phyloP scores from a whole-genome alignment of 2,888 invertebrate species.

The Argyresthia goedartella region DNA sequence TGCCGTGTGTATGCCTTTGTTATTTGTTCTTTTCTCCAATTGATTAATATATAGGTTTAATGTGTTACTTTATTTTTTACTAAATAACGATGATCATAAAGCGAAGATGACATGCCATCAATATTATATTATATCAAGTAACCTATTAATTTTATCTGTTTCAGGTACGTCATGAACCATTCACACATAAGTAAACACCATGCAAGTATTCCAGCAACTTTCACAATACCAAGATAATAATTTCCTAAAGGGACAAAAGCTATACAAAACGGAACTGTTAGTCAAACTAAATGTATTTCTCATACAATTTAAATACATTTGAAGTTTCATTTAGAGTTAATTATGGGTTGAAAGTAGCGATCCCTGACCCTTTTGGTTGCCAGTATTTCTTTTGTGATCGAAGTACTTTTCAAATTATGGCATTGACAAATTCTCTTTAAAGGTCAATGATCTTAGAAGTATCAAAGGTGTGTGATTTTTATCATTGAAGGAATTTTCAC shows the following conservation, averaged over 20 bases:
- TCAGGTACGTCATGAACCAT: constrained; percentile 2
- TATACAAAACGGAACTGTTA: constrained; percentile 8
- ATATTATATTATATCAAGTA: not conserved
- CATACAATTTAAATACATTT: constrained; percentile 22
- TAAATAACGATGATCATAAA: not conserved
- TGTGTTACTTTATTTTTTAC: too few species aligned
- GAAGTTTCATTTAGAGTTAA: constrained; percentile 50
- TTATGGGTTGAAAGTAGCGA: constrained; percentile 40
- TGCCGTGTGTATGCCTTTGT: too few species aligned
- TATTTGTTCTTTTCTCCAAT: too few species aligned
- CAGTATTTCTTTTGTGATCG: constrained; percentile 12
- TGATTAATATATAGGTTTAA: too few species aligned
- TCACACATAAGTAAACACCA: not conserved
- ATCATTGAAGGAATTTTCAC: too few species aligned
- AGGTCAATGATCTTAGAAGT: too few species aligned
- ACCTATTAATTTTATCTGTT: not conserved
- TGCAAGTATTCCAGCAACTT: not conserved
- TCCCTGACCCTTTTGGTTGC: constrained; percentile 34
- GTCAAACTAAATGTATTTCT: constrained; percentile 12
- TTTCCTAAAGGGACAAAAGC: not conserved
- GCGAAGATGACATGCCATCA: not conserved
- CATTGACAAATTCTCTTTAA: too few species aligned
- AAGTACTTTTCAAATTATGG: too few species aligned
- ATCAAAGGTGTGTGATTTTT: too few species aligned
- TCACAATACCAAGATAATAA: too few species aligned